A percentile compares a stretch with the other conserved stretches of the same genome.
These are phyloP conservation scores for Rhopalosiphum padi DNA, from an alignment of 1,140 invertebrate species.

Conservation along the genomic window DNA sequence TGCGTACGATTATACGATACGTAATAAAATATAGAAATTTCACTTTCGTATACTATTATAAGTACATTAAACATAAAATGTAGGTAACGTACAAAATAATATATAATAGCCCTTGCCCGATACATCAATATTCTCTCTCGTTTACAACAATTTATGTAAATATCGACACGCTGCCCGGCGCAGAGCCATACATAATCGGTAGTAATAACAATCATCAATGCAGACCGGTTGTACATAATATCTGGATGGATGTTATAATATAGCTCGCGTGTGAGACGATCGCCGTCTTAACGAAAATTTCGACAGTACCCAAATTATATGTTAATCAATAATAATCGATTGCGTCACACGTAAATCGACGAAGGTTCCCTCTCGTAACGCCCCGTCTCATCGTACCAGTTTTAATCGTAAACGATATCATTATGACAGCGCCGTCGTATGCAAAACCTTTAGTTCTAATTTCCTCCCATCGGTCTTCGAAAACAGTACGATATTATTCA, in stretches of 20 bases:
- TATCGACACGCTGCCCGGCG: background rate
- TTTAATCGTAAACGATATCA: background rate
- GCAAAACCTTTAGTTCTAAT: background rate
- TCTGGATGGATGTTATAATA: background rate
- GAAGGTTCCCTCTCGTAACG: background rate
- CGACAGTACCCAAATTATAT: background rate
- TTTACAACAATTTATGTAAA: constrained; percentile 11
- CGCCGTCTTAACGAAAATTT: background rate
- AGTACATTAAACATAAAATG: background rate
- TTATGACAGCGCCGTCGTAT: background rate
- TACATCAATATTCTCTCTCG: background rate
- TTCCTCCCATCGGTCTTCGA: background rate
- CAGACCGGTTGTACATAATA: background rate
- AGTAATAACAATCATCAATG: background rate
- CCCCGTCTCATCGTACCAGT: background rate
- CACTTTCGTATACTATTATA: background rate
- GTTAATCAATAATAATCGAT: background rate
- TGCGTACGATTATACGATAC: background rate
- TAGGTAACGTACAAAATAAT: background rate
- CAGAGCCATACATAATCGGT: background rate
- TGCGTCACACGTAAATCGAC: background rate
- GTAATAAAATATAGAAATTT: background rate
- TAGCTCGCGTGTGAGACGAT: background rate
- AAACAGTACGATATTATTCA: background rate
- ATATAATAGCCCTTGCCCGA: background rate